Evolutionary conservation across 2,888 invertebrate species (phyloP).

Genomic region (Xiphydria camelus): DNA sequence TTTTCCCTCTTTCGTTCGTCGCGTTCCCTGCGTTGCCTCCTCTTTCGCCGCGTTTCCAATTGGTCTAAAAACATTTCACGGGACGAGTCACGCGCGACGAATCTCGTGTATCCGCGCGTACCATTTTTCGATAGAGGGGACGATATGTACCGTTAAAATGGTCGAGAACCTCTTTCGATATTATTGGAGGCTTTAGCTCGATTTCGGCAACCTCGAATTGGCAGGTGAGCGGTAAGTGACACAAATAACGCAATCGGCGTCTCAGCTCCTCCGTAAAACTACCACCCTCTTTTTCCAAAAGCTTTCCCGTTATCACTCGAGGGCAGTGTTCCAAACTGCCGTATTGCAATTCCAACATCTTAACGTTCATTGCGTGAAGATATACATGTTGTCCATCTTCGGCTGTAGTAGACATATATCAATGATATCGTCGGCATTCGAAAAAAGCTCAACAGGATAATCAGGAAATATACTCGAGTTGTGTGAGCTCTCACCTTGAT

Average conservation of each 20-base stretch:
- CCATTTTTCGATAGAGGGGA: too few species aligned
- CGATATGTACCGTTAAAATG: conserved; percentile 75
- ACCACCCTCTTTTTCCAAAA: conserved; percentile 85
- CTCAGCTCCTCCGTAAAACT: conserved; percentile 84
- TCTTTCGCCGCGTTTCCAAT: conserved; percentile 70
- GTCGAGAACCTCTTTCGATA: conserved; percentile 70
- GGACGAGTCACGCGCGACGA: conserved; percentile 1
- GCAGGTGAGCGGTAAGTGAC: conserved; percentile 88
- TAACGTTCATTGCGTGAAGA: conserved; percentile 86
- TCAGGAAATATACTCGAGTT: conserved; percentile 10
- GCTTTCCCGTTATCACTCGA: conserved; percentile 70
- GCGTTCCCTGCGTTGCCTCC: conserved; percentile 71
- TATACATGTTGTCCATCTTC: conserved; percentile 92
- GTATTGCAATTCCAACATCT: conserved; percentile 85
- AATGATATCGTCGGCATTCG: not conserved
- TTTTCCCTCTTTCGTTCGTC: conserved; percentile 82
- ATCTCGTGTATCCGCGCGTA: too few species aligned
- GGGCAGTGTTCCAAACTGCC: conserved; percentile 82
- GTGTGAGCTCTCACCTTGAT: conserved; percentile 68
- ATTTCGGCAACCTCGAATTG: conserved; percentile 91
- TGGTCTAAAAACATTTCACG: too few species aligned
- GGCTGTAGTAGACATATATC: conserved; percentile 64
- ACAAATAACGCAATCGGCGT: conserved; percentile 73
- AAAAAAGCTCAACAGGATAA: not conserved
- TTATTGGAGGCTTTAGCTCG: conserved; percentile 72